Percentiles rank a stretch among this genome's conserved stretches.
Conservation (phyloP, 2,113 vertebrate species). For the Mustelus asterias region DNA sequence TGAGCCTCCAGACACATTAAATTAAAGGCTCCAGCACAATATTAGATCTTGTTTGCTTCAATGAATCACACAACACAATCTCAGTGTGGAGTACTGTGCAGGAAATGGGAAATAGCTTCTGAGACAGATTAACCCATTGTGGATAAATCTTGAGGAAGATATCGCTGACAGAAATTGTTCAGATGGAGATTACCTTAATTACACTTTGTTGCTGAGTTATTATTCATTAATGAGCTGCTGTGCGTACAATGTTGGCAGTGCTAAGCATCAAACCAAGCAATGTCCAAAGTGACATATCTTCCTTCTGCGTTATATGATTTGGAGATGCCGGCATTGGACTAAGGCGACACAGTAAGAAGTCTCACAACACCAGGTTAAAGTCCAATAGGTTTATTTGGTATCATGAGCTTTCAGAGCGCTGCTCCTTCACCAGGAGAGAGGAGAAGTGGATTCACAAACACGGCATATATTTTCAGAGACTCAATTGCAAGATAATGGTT, state of each 20-base stretch:
- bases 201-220: neutral
- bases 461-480: no score
- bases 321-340: no score
- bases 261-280: neutral
- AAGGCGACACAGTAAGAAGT: no score
- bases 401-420: no score
- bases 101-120: slow-evolving; percentile 25
- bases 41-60: slow-evolving; percentile 28
- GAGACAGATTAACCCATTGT: neutral
- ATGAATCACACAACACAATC: slow-evolving; percentile 25
- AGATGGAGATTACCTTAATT: slow-evolving; percentile 27
- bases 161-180: slow-evolving; percentile 5
- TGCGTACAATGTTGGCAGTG: neutral
- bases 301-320: neutral
- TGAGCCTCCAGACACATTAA: slow-evolving; percentile 8
- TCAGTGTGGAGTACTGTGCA: neutral
- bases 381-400: no score
- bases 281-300: neutral
- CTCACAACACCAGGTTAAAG: no score
- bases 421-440: no score
- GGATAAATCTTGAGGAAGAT: neutral
- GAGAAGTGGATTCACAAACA: no score
- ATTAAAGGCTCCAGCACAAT: slow-evolving; percentile 24
- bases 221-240: neutral
- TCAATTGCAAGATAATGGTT: no score